Conservation (phyloP, 2,113 vertebrate genomes). For the Glaucomys volans region DNA sequence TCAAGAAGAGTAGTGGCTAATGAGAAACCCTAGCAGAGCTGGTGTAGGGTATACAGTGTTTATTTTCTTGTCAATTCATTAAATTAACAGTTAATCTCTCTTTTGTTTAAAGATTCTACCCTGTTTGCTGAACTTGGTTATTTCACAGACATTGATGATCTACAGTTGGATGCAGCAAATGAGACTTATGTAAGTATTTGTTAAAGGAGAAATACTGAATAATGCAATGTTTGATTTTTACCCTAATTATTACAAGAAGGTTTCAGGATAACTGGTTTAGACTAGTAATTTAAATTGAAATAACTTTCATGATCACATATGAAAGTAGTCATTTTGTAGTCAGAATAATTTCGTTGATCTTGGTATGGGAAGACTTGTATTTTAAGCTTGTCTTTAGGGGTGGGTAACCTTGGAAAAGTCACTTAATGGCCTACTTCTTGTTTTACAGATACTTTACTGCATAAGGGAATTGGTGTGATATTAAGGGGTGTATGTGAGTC, state of each 20-base stretch:
- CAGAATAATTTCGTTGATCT: background rate
- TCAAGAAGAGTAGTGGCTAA: background rate
- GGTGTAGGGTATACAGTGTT: background rate
- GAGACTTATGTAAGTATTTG: constrained; percentile 89
- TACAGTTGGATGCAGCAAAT: constrained; percentile 84
- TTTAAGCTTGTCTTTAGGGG: background rate
- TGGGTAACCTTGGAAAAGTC: background rate
- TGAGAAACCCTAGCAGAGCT: background rate
- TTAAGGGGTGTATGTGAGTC: background rate
- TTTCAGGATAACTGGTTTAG: background rate
- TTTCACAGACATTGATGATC: constrained; percentile 89
- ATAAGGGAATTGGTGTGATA: background rate
- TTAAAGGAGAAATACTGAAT: background rate
- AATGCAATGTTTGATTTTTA: background rate
- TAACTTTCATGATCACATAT: background rate
- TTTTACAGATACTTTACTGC: background rate
- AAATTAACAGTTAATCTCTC: background rate
- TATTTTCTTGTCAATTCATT: background rate
- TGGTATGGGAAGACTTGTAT: background rate
- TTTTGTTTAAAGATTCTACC: constrained; percentile 88
- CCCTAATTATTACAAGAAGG: background rate
- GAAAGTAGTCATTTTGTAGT: background rate
- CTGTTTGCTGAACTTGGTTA: constrained; percentile 93
- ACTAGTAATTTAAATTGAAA: background rate
- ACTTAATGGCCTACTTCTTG: background rate